Evolutionary conservation across 2,113 vertebrate species (phyloP).

Genomic region (Anoura caudifer): DNA sequence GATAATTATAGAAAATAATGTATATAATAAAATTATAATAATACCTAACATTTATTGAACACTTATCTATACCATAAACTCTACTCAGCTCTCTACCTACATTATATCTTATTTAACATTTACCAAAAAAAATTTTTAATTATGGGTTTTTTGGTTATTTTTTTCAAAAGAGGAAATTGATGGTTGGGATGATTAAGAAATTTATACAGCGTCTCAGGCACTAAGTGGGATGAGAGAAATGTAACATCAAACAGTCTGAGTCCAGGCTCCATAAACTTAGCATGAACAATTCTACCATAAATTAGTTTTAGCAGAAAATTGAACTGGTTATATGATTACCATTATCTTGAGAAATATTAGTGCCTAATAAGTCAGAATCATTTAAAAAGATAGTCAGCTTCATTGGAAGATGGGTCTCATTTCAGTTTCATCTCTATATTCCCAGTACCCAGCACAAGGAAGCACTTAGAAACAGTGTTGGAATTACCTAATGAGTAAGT

Average conservation of each 20-base stretch:
- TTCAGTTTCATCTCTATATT: background rate
- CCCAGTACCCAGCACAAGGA: background rate
- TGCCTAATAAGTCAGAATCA: background rate
- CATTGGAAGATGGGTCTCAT: background rate
- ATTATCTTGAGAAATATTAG: background rate
- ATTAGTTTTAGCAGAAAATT: background rate
- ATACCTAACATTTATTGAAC: background rate
- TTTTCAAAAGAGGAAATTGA: background rate
- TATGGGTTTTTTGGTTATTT: background rate
- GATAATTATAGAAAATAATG: background rate
- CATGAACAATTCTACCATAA: background rate
- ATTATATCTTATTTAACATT: background rate
- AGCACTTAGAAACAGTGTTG: background rate
- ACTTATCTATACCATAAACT: background rate
- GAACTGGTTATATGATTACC: background rate
- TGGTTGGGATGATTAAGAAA: background rate
- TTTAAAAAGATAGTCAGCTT: background rate
- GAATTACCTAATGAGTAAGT: background rate
- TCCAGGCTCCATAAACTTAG: background rate
- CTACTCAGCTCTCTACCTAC: background rate
- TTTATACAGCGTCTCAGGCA: background rate
- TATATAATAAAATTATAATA: background rate
- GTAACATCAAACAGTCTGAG: background rate
- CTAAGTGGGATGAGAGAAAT: background rate
- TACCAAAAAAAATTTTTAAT: background rate